Conservation (phyloP, 2,888 invertebrate species). For the Diarsia dahlii region DNA sequence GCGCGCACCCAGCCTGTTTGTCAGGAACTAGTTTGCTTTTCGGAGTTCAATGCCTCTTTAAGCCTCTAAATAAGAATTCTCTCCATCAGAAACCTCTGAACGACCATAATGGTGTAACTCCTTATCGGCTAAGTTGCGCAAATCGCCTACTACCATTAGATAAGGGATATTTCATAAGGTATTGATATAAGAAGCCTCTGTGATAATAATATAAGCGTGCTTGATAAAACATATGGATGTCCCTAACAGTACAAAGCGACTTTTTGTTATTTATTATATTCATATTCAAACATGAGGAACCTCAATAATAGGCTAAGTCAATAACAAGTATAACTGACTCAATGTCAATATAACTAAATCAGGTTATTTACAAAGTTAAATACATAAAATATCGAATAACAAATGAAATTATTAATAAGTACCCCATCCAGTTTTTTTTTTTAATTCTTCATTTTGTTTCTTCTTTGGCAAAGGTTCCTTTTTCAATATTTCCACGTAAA, state of each 20-base stretch:
- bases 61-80: conserved; percentile 60
- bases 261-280: conserved; percentile 21
- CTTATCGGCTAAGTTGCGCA: conserved; percentile 68
- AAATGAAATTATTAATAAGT: conserved; percentile 49
- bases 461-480: conserved; percentile 75
- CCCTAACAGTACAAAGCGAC: conserved; percentile 20
- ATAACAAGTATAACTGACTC: conserved; percentile 41
- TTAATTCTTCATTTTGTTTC: conserved; percentile 84
- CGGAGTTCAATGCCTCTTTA: conserved; percentile 82
- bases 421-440: conserved; percentile 87
- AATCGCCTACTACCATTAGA: conserved; percentile 63
- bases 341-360: not conserved
- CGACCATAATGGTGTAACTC: conserved; percentile 57
- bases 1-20: conserved; percentile 73
- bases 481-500: conserved; percentile 87
- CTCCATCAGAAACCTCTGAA: conserved; percentile 45
- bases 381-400: not conserved
- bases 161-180: conserved; percentile 68
- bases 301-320: conserved; percentile 37
- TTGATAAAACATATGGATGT: conserved; percentile 54
- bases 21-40: conserved; percentile 85
- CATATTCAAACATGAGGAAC: conserved; percentile 36
- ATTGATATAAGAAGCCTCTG: conserved; percentile 55
- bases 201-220: conserved; percentile 21
- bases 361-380: not conserved